Evolutionary conservation across 2,113 vertebrate species (phyloP), one percentile per base, ranked within the genome.

Genomic region (Entelurus aequoreus): DNA sequence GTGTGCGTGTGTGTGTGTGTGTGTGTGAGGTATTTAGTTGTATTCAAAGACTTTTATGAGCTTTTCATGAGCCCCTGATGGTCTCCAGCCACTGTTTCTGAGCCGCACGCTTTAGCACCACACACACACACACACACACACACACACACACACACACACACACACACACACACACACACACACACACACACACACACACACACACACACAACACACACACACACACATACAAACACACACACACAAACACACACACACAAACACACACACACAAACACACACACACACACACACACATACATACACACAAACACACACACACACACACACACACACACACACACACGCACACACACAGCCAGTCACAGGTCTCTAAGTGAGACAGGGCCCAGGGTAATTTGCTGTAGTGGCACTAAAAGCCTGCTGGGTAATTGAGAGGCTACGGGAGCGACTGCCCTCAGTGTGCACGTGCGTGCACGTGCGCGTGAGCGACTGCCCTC

Each of bases 341-440:
- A 57, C 49, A 74, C 76, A 74, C 79, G 73, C 77, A 58, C 68
- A 51, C 69, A 52, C 64, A 40, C 55, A 61, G 73, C 74, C 75
- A 86, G 76, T 81, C 84, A 76, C 84, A 83, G 83, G 81, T 86
- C 81, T 83, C 90, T 93, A 93, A 95, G 94, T 93, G 93, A 92
- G 91, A 88, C 89, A 89, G 90, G 88, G 83, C 87, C 89, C 84
- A 90, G 88, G 92, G 92, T 94, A 93, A 94, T 95, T 94, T 93
- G 91, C 93, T 92, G 92, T 93, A 90, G 90, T 88, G 60, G 90
- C 92, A 93, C 94, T 97, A 94, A 96, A 95, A 95, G 93, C 93
- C 92, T 88, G 91, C 90, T 94, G 91, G 84, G 92, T 94, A 95
- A 98, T 95, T 96, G 93, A 95, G 92, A 90, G 93, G 91, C 92